These are phyloP conservation scores for Netelia inedita DNA, from an alignment of 2,888 invertebrate genomes.

Conservation along the genomic window DNA sequence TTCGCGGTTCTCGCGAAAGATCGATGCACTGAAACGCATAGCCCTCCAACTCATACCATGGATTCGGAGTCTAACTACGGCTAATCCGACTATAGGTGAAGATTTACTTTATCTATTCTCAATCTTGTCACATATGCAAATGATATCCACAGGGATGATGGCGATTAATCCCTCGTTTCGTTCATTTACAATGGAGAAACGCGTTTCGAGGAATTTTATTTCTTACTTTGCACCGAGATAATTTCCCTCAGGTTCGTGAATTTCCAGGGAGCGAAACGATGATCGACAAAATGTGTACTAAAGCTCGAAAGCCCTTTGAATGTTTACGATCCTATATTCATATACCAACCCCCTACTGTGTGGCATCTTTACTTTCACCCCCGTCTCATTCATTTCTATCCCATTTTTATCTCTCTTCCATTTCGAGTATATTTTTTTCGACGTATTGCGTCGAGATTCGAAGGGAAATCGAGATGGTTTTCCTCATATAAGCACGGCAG, in stretches of 20 bases:
- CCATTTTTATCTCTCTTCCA: slow-evolving; percentile 16
- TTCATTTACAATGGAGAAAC: too few species aligned
- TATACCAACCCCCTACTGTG: neutral
- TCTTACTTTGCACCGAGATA: too few species aligned
- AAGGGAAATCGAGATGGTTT: slow-evolving; percentile 24
- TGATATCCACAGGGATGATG: too few species aligned
- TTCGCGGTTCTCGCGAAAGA: slow-evolving; percentile 67
- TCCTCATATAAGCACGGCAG: neutral
- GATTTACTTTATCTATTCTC: too few species aligned
- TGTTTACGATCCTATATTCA: neutral
- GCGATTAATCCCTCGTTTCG: too few species aligned
- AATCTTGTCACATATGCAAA: too few species aligned
- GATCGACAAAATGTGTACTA: neutral
- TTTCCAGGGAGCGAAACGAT: neutral
- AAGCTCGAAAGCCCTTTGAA: neutral
- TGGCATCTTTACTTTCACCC: slow-evolving; percentile 6
- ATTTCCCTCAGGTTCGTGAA: too few species aligned
- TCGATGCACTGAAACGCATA: slow-evolving; percentile 68
- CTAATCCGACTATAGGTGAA: neutral
- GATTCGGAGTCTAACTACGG: slow-evolving; percentile 1
- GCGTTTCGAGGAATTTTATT: too few species aligned
- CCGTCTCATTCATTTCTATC: slow-evolving; percentile 4
- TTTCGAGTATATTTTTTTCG: slow-evolving; percentile 48
- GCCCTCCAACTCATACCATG: slow-evolving; percentile 25
- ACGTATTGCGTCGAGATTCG: slow-evolving; percentile 35